These are phyloP conservation scores for Suricata suricatta DNA, from an alignment of 2,113 vertebrate species.

Conservation along the genomic window DNA sequence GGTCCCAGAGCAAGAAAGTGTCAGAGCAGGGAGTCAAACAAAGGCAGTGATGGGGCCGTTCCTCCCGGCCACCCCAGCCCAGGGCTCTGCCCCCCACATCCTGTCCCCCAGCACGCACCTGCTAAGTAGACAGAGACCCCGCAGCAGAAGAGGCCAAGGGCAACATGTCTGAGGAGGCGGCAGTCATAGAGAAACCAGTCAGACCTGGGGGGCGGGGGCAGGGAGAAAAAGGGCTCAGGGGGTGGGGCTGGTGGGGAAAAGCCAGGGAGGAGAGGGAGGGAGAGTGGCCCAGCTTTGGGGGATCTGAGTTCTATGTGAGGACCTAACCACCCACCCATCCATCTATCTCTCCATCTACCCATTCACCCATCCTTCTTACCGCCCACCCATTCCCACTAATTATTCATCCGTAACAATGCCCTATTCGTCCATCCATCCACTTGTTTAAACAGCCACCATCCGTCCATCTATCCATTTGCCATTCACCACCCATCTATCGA, in stretches of 20 bases:
- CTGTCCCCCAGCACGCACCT: slow-evolving; percentile 84
- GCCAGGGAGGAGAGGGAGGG: no score
- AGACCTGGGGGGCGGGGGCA: slow-evolving; percentile 82
- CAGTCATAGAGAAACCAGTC: slow-evolving; percentile 93
- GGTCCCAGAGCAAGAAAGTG: background rate
- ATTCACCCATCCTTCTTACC: background rate
- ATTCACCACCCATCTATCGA: background rate
- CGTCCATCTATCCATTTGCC: background rate
- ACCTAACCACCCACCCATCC: background rate
- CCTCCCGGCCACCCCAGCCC: background rate
- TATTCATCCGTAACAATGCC: background rate
- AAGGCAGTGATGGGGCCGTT: background rate
- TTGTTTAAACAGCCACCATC: background rate
- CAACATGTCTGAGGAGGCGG: slow-evolving; percentile 88
- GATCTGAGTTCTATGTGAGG: background rate
- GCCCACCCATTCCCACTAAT: rapidly evolving
- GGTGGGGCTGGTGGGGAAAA: background rate
- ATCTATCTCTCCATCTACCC: rapidly evolving
- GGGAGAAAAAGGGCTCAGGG: background rate
- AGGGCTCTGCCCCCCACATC: rapidly evolving
- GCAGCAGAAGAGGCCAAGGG: slow-evolving; percentile 93
- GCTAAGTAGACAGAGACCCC: slow-evolving; percentile 91
- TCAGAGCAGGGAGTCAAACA: background rate
- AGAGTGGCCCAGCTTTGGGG: background rate
- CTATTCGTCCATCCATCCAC: background rate